Percentiles rank a stretch among this genome's conserved stretches.
These are phyloP conservation scores for Exephanes ischioxanthus DNA, from an alignment of 2,888 invertebrate genomes.

Conservation along the genomic window DNA sequence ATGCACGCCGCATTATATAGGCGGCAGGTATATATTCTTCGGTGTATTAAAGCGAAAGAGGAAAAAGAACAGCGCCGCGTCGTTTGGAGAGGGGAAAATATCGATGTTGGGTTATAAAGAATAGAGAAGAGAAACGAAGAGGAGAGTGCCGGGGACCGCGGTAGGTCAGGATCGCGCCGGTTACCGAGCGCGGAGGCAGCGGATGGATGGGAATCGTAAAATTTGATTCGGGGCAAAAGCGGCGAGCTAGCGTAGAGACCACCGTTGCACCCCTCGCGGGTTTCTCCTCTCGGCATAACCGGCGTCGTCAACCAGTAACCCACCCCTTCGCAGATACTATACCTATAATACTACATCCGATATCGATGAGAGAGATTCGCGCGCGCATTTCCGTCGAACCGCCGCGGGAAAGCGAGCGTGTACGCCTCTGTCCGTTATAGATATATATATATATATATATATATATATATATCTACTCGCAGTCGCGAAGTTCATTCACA, in stretches of 20 bases:
- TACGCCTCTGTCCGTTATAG: slow-evolving; percentile 1
- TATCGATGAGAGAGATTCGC: slow-evolving; percentile 52
- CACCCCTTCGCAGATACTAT: slow-evolving; percentile 36
- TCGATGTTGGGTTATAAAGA: slow-evolving; percentile 66
- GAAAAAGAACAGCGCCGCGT: slow-evolving; percentile 35
- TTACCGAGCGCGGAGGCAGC: slow-evolving; percentile 76
- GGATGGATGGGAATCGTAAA: slow-evolving; percentile 83
- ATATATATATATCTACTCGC: slow-evolving; percentile 7
- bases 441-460: background rate
- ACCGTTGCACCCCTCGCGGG: slow-evolving; percentile 55
- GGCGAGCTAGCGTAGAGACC: slow-evolving; percentile 60
- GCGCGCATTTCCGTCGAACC: slow-evolving; percentile 54
- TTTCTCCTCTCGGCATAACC: slow-evolving; percentile 47
- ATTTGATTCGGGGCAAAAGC: slow-evolving; percentile 81
- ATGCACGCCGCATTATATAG: slow-evolving; percentile 1
- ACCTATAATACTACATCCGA: slow-evolving; percentile 46
- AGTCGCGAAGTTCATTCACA: slow-evolving; percentile 59
- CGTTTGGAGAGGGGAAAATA: slow-evolving; percentile 57
- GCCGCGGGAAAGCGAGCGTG: slow-evolving; percentile 34
- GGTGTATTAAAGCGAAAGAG: slow-evolving; percentile 11
- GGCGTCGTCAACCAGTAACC: slow-evolving; percentile 52
- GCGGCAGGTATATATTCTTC: slow-evolving; percentile 1
- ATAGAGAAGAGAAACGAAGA: slow-evolving; percentile 61
- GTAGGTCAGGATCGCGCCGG: slow-evolving; percentile 74
- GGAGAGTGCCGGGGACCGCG: slow-evolving; percentile 64